Conservation (phyloP, 2,888 invertebrate species). For the Hofmannophila pseudospretella region DNA sequence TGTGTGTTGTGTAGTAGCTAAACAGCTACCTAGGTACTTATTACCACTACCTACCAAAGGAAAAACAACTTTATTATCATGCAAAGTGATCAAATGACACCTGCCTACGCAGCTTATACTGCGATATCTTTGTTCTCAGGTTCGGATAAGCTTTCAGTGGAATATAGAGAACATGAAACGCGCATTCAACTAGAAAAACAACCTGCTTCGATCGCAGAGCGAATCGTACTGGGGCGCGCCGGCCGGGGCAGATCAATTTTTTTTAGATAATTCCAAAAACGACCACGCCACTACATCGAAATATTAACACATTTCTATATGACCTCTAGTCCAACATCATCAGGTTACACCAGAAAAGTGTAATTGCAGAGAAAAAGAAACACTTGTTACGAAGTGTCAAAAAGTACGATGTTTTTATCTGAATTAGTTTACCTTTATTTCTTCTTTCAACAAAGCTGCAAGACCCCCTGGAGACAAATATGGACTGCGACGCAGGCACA, state of each 20-base stretch:
- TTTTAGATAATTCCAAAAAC: constrained; percentile 63
- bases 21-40: too few relatives aligned
- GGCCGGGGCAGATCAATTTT: constrained; percentile 49
- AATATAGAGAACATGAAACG: too few relatives aligned
- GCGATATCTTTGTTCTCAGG: too few relatives aligned
- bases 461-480: constrained; percentile 67
- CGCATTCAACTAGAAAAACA: constrained; percentile 32
- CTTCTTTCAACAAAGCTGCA: constrained; percentile 73
- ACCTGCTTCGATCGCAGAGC: constrained; percentile 40
- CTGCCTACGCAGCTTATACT: too few relatives aligned
- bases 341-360: constrained; percentile 27
- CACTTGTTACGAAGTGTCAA: constrained; percentile 75
- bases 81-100: too few relatives aligned
- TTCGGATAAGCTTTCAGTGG: too few relatives aligned
- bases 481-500: constrained; percentile 66
- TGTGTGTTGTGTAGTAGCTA: too few relatives aligned
- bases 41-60: too few relatives aligned
- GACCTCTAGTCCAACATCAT: constrained; percentile 52
- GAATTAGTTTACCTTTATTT: constrained; percentile 76
- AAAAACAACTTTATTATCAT: too few relatives aligned
- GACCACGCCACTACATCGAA: constrained; percentile 55
- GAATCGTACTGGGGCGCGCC: constrained; percentile 26
- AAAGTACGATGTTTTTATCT: constrained; percentile 63
- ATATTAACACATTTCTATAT: constrained; percentile 38
- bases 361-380: constrained; percentile 64